A percentile compares a stretch with the other conserved stretches of the same genome.
Evolutionary conservation across 1,140 invertebrate genomes (phyloP).

Genomic region (Panulirus ornatus): DNA sequence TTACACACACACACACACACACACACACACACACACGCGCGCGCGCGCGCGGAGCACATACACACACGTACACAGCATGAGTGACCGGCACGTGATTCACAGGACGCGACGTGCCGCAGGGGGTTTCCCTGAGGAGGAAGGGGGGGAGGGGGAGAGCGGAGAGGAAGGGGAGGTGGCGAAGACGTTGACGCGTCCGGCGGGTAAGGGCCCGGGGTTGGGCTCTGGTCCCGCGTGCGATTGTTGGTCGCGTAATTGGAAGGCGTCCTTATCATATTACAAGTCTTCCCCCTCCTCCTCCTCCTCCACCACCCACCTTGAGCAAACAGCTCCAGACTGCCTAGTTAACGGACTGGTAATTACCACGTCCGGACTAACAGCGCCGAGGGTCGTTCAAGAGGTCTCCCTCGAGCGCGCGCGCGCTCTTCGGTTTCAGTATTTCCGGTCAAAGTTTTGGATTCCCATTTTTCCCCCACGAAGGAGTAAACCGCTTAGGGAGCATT

Average conservation of each 20-base stretch:
- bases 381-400: too few species aligned
- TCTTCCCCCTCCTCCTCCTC: neutral
- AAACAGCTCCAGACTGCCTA: constrained; percentile 4
- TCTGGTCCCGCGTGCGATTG: neutral
- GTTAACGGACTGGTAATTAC: constrained; percentile 2
- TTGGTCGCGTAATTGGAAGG: neutral
- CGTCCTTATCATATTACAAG: neutral
- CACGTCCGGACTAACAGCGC: neutral
- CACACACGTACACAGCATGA: neutral
- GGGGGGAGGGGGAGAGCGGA: neutral
- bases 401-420: too few species aligned
- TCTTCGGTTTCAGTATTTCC: too few species aligned
- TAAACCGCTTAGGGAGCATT: too few species aligned
- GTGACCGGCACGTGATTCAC: too few species aligned
- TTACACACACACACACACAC: neutral
- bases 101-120: too few species aligned
- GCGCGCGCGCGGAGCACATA: neutral
- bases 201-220: too few species aligned
- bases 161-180: too few species aligned
- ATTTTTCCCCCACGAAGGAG: too few species aligned
- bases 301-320: neutral
- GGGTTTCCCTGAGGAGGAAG: too few species aligned
- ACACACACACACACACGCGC: neutral
- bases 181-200: too few species aligned
- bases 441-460: too few species aligned